Evolutionary conservation across 2,113 vertebrate genomes (phyloP), one percentile per base, ranked within the genome.

Genomic region (Odontophorus gujanensis): DNA sequence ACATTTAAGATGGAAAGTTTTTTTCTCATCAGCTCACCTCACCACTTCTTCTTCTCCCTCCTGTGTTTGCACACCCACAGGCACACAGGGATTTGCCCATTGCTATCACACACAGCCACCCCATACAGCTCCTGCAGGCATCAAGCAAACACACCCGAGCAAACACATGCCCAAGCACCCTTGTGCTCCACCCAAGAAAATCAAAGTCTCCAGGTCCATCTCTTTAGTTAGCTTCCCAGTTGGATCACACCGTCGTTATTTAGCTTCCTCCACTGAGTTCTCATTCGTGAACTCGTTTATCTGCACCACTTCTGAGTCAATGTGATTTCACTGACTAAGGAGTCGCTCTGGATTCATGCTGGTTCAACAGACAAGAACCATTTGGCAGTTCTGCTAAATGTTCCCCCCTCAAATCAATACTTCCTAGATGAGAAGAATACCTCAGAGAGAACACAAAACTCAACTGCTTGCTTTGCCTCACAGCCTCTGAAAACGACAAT

Each of bases 1-100:
- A 57, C 61, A 19, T 13, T 80, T 25, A 8, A 0, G 0, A 36
- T 2, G 28, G 63, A 40, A 89, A n/a, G 16, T 1, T 77, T 42
- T 71, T 17, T 53, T 13, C 66, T 71, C 36, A 43, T 11, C 36
- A 57, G 2, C 26, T 87, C 45, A 7, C 1, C 28, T 47, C 43
- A 15, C 16, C 34, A 32, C 22, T 74, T n/a, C 67, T 26, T 68
- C 42, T 68, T 36, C 4, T 73, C 34, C 18, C 11, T 24, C 15
- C 21, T 4, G 40, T 28, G 5, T 83, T 59, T 28, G 30, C 30
- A 17, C 71, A 32, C 13, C 32, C 72, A 34, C 1, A 4, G 26
- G 32, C 26, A 61, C 20, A 36, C 73, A 24, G 16, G 7, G 8
- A 34, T 5, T 25, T 38, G 7, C 51, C 50, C 7, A 7, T 3